These are phyloP conservation scores for Podotricha telesiphe DNA, from an alignment of 2,888 invertebrate species.

Conservation along the genomic window DNA sequence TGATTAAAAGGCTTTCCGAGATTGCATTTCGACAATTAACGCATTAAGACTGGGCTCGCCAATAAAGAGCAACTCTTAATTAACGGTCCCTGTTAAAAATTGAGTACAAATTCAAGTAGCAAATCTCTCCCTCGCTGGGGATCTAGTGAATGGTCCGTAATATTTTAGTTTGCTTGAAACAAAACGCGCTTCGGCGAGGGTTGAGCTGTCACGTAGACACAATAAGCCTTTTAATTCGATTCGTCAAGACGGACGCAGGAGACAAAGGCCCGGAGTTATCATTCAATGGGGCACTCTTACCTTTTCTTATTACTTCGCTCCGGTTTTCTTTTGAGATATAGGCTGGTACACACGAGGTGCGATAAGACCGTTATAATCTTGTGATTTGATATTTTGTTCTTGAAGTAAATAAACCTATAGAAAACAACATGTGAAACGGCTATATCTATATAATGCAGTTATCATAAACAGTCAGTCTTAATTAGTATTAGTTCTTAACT, in stretches of 20 bases:
- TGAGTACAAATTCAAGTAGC: constrained; percentile 83
- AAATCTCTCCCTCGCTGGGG: constrained; percentile 64
- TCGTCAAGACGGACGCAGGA: constrained; percentile 81
- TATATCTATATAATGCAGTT: no score
- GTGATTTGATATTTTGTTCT: neutral
- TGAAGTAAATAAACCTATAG: neutral
- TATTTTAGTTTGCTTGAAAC: constrained; percentile 83
- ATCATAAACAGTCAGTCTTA: no score
- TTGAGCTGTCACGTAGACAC: constrained; percentile 82
- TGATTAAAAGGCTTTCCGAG: constrained; percentile 77
- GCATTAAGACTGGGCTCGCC: constrained; percentile 80
- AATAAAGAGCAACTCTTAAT: constrained; percentile 82
- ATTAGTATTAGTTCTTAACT: no score
- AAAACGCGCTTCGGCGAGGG: constrained; percentile 71
- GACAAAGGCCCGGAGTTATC: constrained; percentile 82
- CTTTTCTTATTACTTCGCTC: constrained; percentile 82
- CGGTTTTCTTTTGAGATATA: constrained; percentile 74
- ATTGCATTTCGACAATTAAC: constrained; percentile 84
- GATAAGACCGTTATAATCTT: neutral
- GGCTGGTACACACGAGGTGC: constrained; percentile 54
- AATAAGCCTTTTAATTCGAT: constrained; percentile 84
- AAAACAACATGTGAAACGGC: no score
- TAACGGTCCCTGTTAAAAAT: constrained; percentile 82
- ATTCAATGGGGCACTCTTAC: constrained; percentile 83
- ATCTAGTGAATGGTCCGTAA: constrained; percentile 81